These are phyloP conservation scores for Terebella lapidaria DNA, from an alignment of 2,888 invertebrate genomes.

Conservation along the genomic window DNA sequence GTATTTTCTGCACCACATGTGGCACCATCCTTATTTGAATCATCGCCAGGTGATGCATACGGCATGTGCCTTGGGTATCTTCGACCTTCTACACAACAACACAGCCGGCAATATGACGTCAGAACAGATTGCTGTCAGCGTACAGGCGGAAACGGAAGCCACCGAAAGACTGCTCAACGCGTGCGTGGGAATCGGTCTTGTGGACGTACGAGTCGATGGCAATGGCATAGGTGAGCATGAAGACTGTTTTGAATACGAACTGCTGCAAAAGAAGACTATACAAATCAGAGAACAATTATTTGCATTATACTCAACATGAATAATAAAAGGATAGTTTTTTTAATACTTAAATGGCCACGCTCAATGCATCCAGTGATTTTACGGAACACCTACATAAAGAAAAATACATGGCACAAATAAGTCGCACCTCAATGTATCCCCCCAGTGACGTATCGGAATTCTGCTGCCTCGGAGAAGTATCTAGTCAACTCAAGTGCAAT, in stretches of 20 bases:
- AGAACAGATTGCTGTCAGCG: slow-evolving; percentile 26
- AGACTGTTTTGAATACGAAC: too few relatives aligned
- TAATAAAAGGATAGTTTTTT: too few relatives aligned
- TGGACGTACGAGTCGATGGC: slow-evolving; percentile 21
- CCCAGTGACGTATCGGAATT: neutral
- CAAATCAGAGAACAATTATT: too few relatives aligned
- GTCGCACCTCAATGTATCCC: too few relatives aligned
- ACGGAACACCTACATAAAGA: too few relatives aligned
- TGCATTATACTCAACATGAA: too few relatives aligned
- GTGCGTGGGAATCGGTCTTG: slow-evolving; percentile 27
- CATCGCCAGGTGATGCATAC: slow-evolving; percentile 29
- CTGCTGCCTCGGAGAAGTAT: neutral
- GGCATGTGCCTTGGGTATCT: slow-evolving; percentile 31
- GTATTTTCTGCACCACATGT: too few relatives aligned
- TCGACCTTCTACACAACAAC: slow-evolving; percentile 30
- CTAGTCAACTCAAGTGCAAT: slow-evolving; percentile 17
- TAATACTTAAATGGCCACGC: too few relatives aligned
- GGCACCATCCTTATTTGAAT: too few relatives aligned
- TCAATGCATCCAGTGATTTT: too few relatives aligned
- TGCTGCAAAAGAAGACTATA: too few relatives aligned
- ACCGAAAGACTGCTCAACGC: slow-evolving; percentile 31
- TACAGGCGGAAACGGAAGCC: slow-evolving; percentile 26
- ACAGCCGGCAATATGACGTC: slow-evolving; percentile 21
- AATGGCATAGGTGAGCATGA: slow-evolving; percentile 8
- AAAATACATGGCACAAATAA: too few relatives aligned